Base-by-base conservation (phyloP, 2,113 vertebrate species). In the Podarcis muralis region DNA sequence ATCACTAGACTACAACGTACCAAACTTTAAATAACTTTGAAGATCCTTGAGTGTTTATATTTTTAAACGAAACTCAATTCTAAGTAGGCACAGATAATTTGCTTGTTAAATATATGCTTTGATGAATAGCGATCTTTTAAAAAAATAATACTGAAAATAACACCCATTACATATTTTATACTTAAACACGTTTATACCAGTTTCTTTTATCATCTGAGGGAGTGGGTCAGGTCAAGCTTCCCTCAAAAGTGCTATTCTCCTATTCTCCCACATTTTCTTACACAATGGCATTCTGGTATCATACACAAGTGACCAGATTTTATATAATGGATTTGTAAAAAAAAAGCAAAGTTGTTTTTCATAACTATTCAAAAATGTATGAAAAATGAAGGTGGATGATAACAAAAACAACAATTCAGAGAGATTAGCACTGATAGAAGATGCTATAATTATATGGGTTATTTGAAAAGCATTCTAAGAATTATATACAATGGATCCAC, bases 331-430 rank as follows among this genome's bases (percentile, higher is more conserved):
- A 88, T 74, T 65, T 86, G 72, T 81, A 90, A 96, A 68, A 74
- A 90, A 95, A 68, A 35, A 83, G 87, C 53, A 81, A 93, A 90
- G 90, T 85, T 87, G 84, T 93, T 91, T 93, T 90, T 92, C 84
- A 92, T 71, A 88, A 93, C 88, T 65, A 80, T 75, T 81, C 88
- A 87, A 84, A 91, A 93, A 69, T 92, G 88, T 57, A 84, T 57
- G 75, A 87, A 81, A 90, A 93, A 92, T 87, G 90, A 94, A 93
- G 81, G 53, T 90, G 65, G 81, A 92, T 87, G 87, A 93, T 88
- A 83, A 83, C 20, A 89, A 93, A 95, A 95, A 91, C 76, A 95
- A 92, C 87, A 69, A 90, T 91, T 91, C 23, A 93, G 87, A 91
- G 85, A 93, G 84, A 92, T 90, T 84, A 92, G 85, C 43, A 89